Evolutionary conservation across 2,113 vertebrate species (phyloP).

Genomic region (Xyliphius kryptos): DNA sequence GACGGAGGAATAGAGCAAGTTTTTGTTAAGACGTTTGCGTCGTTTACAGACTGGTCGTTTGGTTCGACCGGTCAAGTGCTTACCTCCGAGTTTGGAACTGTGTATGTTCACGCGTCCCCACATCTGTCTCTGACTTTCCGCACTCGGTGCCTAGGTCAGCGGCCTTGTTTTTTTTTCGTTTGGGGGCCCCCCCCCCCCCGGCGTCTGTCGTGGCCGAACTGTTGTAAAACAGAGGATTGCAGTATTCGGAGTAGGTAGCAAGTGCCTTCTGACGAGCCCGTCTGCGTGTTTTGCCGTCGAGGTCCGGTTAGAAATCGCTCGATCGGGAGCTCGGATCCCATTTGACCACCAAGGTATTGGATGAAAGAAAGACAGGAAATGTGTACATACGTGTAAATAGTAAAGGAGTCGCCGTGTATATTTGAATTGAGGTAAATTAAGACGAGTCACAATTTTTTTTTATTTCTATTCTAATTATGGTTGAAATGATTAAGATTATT

Average conservation of each 20-base stretch:
- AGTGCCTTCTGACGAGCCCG: conserved; percentile 88
- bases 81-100: too few species aligned
- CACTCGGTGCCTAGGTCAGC: conserved; percentile 44
- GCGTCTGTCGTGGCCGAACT: conserved; percentile 47
- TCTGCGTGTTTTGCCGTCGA: conserved; percentile 66
- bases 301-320: conserved; percentile 60
- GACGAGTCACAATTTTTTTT: conserved; percentile 80
- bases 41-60: conserved; percentile 48
- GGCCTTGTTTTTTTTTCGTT: conserved; percentile 70
- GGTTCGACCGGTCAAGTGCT: too few species aligned
- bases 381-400: conserved; percentile 96
- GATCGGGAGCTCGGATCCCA: conserved; percentile 57
- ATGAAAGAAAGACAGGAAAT: conserved; percentile 65
- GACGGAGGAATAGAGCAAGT: conserved; percentile 43
- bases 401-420: conserved; percentile 98
- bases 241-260: conserved; percentile 77
- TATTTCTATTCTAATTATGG: conserved; percentile 54
- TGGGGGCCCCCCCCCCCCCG: conserved; percentile 44
- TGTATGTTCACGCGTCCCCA: too few species aligned
- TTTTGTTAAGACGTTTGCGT: conserved; percentile 64
- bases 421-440: conserved; percentile 98
- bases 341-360: conserved; percentile 71
- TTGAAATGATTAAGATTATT: conserved; percentile 54
- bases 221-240: conserved; percentile 37
- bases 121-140: too few species aligned